Evolutionary conservation across 2,888 invertebrate genomes (phyloP).

Genomic region (Drosophila quasianomalipes): DNA sequence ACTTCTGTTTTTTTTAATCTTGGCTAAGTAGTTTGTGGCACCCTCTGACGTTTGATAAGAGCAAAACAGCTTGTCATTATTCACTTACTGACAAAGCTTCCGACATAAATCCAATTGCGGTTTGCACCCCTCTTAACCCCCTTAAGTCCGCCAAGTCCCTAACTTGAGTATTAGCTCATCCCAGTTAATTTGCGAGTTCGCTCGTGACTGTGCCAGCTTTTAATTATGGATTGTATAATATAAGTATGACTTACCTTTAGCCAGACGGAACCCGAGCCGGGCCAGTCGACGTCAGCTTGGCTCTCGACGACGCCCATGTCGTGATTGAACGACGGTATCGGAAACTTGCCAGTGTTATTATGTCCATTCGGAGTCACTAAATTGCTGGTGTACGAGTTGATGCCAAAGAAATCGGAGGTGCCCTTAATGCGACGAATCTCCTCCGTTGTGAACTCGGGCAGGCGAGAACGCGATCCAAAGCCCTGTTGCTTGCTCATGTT

Average conservation of each 20-base stretch:
- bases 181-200: constrained; percentile 45
- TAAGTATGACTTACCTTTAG: constrained; percentile 86
- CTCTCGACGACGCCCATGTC: constrained; percentile 88
- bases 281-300: constrained; percentile 88
- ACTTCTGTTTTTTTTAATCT: constrained; percentile 52
- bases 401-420: constrained; percentile 90
- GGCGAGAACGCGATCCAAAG: constrained; percentile 87
- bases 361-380: constrained; percentile 85
- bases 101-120: constrained; percentile 50
- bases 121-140: background rate
- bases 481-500: constrained; percentile 87
- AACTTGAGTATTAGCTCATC: constrained; percentile 50
- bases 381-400: constrained; percentile 90
- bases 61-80: constrained; percentile 55
- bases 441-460: constrained; percentile 88
- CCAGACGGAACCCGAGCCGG: constrained; percentile 88
- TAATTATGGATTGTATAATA: constrained; percentile 26
- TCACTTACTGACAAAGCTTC: constrained; percentile 43
- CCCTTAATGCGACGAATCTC: constrained; percentile 88
- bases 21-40: constrained; percentile 53
- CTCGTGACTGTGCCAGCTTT: constrained; percentile 40
- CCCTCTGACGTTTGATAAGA: constrained; percentile 23
- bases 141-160: constrained; percentile 14
- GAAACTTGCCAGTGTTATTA: constrained; percentile 83
- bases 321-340: constrained; percentile 87